Evolutionary conservation across 2,113 vertebrate genomes (phyloP).

Genomic region (Aramus guarauna): DNA sequence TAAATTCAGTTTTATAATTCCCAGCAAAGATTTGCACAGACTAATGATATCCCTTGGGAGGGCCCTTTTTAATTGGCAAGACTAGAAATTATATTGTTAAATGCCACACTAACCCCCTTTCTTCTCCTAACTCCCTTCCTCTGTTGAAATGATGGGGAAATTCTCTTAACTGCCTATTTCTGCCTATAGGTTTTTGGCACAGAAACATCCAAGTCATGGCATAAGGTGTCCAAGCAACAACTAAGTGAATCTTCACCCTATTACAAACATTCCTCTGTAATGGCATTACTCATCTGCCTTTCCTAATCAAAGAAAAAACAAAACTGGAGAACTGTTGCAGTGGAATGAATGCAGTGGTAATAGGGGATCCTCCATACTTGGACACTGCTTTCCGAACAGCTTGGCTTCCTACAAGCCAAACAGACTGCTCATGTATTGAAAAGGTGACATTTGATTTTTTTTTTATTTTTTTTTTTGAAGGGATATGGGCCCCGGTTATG

Average conservation of each 20-base stretch:
- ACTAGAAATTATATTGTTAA: conserved; percentile 33
- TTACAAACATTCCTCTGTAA: background rate
- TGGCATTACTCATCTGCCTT: background rate
- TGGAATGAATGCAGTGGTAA: background rate
- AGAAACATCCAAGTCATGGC: background rate
- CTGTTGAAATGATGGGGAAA: background rate
- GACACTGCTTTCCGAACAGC: background rate
- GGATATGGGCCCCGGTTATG: background rate
- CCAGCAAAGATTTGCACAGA: conserved; percentile 19
- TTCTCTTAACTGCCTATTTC: background rate
- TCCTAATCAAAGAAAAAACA: background rate
- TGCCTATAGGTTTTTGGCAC: background rate
- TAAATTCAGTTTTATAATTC: background rate
- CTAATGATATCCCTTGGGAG: conserved; percentile 56
- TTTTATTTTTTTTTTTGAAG: conserved; percentile 33
- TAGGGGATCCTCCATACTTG: accelerated
- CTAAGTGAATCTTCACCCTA: background rate
- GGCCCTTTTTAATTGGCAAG: conserved; percentile 51
- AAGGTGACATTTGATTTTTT: background rate
- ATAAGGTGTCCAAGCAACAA: background rate
- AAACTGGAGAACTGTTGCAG: background rate
- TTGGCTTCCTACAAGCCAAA: background rate
- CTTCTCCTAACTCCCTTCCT: background rate
- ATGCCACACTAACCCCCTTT: background rate
- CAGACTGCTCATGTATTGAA: background rate